Conservation (phyloP, 1,140 invertebrate species). For the Rhagoletis pomonella region DNA sequence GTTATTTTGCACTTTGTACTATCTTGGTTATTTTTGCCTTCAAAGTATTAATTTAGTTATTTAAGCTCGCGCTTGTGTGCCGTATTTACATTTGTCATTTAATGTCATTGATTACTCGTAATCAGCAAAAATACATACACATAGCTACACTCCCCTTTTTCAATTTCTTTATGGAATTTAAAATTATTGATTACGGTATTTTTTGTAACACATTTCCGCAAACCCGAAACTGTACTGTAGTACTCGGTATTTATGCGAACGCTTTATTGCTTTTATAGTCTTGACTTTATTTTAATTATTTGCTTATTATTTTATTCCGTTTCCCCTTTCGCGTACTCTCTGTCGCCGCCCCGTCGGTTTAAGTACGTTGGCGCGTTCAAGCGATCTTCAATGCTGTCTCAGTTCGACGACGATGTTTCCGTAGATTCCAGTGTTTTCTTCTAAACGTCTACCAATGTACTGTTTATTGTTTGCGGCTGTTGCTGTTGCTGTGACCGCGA, state of each 20-base stretch:
- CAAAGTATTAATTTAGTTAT: not conserved
- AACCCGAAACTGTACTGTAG: constrained; percentile 23
- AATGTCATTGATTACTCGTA: constrained; percentile 47
- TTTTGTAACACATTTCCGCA: constrained; percentile 36
- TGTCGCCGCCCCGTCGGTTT: not conserved
- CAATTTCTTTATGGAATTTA: constrained; percentile 17
- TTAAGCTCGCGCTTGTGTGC: not conserved
- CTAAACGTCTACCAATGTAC: constrained; percentile 36
- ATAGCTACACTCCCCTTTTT: constrained; percentile 19
- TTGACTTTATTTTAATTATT: constrained; percentile 46
- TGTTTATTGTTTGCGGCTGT: constrained; percentile 8
- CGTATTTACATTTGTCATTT: not conserved
- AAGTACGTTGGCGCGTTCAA: constrained; percentile 24
- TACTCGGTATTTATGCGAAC: not conserved
- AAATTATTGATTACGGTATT: constrained; percentile 38
- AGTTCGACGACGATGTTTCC: not conserved
- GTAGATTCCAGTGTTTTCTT: constrained; percentile 28
- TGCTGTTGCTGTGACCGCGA: constrained; percentile 3
- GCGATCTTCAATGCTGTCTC: not conserved
- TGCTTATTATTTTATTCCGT: not conserved
- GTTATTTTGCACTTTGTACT: constrained; percentile 45
- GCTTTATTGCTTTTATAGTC: constrained; percentile 14
- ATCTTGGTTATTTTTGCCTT: not conserved
- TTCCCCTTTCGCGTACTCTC: not conserved
- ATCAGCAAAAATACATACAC: not conserved